Evolutionary conservation across 2,888 invertebrate genomes (phyloP).

Genomic region (Sarcophaga caerulescens): DNA sequence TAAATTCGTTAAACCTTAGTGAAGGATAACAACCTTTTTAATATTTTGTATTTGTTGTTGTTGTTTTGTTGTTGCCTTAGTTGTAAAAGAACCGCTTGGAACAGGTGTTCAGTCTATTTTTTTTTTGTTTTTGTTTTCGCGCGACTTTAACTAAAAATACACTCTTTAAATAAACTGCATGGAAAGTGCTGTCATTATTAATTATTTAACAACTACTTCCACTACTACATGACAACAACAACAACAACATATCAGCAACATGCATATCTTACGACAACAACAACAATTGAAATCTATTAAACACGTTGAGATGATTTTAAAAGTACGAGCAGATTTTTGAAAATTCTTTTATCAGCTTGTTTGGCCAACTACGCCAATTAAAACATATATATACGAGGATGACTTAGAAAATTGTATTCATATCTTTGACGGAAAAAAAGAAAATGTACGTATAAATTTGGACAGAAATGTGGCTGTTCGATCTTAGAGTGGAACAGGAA

Average conservation of each 20-base stretch:
- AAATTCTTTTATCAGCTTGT: no score
- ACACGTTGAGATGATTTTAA: background rate
- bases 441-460: no score
- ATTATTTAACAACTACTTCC: slow-evolving; percentile 48
- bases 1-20: slow-evolving; percentile 47
- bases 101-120: slow-evolving; percentile 57
- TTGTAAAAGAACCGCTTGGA: background rate
- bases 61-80: no score
- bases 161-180: slow-evolving; percentile 24
- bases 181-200: slow-evolving; percentile 52
- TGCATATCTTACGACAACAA: background rate
- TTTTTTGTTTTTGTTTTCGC: background rate
- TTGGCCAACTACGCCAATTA: no score
- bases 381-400: background rate
- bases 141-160: slow-evolving; percentile 3
- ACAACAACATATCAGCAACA: slow-evolving; percentile 7
- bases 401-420: background rate
- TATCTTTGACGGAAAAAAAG: no score
- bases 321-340: background rate
- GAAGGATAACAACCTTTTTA: slow-evolving; percentile 58
- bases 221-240: slow-evolving; percentile 1
- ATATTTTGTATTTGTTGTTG: background rate
- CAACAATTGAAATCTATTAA: background rate
- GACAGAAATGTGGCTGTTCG: no score
- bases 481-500: no score